These are phyloP conservation scores for Acanthococcus lagerstroemiae DNA, from an alignment of 2,888 invertebrate species.

Conservation along the genomic window DNA sequence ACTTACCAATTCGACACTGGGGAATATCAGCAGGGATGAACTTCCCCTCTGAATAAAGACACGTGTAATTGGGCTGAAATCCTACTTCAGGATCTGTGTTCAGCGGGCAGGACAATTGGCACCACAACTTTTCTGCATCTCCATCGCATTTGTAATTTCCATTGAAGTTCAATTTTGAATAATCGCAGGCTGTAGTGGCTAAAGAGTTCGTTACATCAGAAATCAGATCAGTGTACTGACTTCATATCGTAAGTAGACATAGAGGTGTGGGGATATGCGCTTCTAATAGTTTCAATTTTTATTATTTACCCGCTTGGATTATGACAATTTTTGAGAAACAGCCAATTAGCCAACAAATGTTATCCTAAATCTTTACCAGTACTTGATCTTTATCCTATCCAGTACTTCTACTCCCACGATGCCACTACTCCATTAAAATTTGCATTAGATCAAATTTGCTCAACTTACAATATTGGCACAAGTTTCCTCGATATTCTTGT, in stretches of 20 bases:
- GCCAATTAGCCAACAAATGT: not conserved
- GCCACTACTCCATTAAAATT: no score
- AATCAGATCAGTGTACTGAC: no score
- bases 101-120: constrained; percentile 56
- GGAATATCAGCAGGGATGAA: constrained; percentile 62
- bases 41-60: constrained; percentile 53
- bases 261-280: not conserved
- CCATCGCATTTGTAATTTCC: constrained; percentile 64
- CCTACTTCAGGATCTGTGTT: constrained; percentile 53
- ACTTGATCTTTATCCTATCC: no score
- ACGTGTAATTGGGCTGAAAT: constrained; percentile 54
- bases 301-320: not conserved
- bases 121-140: constrained; percentile 51
- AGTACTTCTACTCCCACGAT: no score
- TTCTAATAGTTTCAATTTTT: not conserved
- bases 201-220: no score
- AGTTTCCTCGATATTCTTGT: constrained; percentile 55
- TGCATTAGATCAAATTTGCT: constrained; percentile 11
- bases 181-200: constrained; percentile 53
- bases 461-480: constrained; percentile 60
- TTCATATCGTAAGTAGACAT: not conserved
- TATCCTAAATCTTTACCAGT: no score
- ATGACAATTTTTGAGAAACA: not conserved
- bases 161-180: constrained; percentile 59
- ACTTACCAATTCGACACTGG: constrained; percentile 56